Conservation (phyloP, 2,888 invertebrate species). For the Plemyria rubiginata region DNA sequence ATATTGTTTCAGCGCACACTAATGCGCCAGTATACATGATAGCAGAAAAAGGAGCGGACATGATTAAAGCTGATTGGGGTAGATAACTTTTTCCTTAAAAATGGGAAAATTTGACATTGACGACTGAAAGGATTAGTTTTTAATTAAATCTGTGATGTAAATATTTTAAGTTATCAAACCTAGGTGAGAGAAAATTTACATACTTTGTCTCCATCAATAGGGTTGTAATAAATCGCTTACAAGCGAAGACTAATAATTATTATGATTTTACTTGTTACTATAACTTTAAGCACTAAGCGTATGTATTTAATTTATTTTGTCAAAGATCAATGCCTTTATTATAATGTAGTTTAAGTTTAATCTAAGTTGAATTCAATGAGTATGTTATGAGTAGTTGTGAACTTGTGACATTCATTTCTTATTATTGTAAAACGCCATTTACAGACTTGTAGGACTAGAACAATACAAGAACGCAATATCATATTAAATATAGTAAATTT, state of each 20-base stretch:
- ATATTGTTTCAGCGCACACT: constrained; percentile 90
- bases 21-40: constrained; percentile 92
- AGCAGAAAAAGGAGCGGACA: constrained; percentile 90
- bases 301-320: no score
- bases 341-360: no score
- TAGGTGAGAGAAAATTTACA: background rate
- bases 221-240: background rate
- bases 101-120: constrained; percentile 12
- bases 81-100: constrained; percentile 35
- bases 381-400: no score
- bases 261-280: background rate
- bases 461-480: no score
- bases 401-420: no score
- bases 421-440: no score
- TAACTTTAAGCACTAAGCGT: no score
- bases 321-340: no score
- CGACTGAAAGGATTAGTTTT: constrained; percentile 10
- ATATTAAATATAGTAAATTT: no score
- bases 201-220: background rate
- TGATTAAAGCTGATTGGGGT: constrained; percentile 86
- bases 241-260: background rate
- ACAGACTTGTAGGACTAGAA: no score
- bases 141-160: constrained; percentile 49
- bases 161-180: constrained; percentile 21
- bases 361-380: no score